Evolutionary conservation across 2,888 invertebrate genomes (phyloP), one percentile per base, ranked within the genome.

Genomic region (Himalopsyche japonica): DNA sequence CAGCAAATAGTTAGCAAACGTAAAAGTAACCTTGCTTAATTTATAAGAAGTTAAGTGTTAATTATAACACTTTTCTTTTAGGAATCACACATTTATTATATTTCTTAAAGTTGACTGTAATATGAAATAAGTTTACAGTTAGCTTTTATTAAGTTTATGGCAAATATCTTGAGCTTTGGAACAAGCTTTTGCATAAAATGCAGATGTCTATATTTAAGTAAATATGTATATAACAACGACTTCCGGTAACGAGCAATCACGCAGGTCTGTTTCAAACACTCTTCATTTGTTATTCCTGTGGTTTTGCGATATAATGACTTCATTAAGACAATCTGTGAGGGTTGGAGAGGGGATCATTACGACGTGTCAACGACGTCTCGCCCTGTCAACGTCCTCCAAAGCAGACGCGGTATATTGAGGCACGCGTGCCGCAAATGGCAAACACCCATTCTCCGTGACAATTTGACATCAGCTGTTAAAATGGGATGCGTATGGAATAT

Each of bases 301-400:
- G 83, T 57, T 82, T 79, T 30, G 83, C 80, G 32, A 49, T 57
- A 79, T 83, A 83, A 83, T 79, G 83, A 83, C 70, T 79, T 79
- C 83, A 78, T 83, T 83, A 83, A 78, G 79, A 79, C 83, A 83
- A 83, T 83, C 83, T 79, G 79, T 24, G 64, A 64, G 79, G 24
- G 47, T n/a, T 18, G n/a, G 27, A 64, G 43, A 43, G 43, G 43
- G 43, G 15, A 43, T 57, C 57, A 24, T 24, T n/a, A 24, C 24
- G 57, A 57, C 57, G 57, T 57, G 57, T 57, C 57, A 57, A 57
- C 57, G 57, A 57, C 20, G 24, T 57, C 57, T 57, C 20, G 57
- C 24, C 1, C n/a, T 57, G 57, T n/a, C 57, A 57, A 8, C 57
- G 57, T 20, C 57, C 20, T 15, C 57, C 7, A 10, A 20, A 57